Evolutionary conservation across 2,888 invertebrate genomes (phyloP).

Genomic region (Acholoe squamosa): DNA sequence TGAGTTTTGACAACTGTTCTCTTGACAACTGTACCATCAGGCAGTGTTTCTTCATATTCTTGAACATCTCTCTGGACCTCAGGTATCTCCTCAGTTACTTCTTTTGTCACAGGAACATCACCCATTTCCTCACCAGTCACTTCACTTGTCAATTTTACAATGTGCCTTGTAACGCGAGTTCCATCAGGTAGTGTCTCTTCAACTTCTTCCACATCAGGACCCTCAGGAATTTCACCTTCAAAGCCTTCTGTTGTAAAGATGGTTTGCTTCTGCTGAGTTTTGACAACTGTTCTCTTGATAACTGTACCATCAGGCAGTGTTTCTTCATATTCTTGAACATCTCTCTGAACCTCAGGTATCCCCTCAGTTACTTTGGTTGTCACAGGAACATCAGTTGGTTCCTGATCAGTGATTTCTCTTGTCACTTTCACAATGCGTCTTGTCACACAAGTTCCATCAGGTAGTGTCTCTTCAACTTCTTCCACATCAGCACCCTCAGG

Average conservation of each 20-base stretch:
- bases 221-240: slow-evolving; percentile 64
- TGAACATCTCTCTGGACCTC: neutral
- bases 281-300: slow-evolving; percentile 73
- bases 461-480: slow-evolving; percentile 73
- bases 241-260: slow-evolving; percentile 73
- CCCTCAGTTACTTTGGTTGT: neutral
- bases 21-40: slow-evolving; percentile 75
- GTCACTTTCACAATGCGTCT: slow-evolving; percentile 52
- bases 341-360: slow-evolving; percentile 69
- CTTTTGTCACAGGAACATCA: neutral
- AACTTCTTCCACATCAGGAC: slow-evolving; percentile 17
- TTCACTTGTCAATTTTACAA: slow-evolving; percentile 30
- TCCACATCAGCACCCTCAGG: slow-evolving; percentile 37
- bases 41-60: slow-evolving; percentile 71
- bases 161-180: neutral
- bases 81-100: neutral
- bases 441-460: slow-evolving; percentile 76
- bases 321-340: slow-evolving; percentile 71
- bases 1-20: slow-evolving; percentile 1
- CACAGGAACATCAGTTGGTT: no score
- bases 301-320: slow-evolving; percentile 70
- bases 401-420: no score
- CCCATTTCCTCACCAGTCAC: slow-evolving; percentile 49
- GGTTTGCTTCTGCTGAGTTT: slow-evolving; percentile 74
- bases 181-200: slow-evolving; percentile 62